Evolutionary conservation across 2,113 vertebrate species (phyloP), one percentile per base, ranked within the genome.

Genomic region (Trogon surrucura): DNA sequence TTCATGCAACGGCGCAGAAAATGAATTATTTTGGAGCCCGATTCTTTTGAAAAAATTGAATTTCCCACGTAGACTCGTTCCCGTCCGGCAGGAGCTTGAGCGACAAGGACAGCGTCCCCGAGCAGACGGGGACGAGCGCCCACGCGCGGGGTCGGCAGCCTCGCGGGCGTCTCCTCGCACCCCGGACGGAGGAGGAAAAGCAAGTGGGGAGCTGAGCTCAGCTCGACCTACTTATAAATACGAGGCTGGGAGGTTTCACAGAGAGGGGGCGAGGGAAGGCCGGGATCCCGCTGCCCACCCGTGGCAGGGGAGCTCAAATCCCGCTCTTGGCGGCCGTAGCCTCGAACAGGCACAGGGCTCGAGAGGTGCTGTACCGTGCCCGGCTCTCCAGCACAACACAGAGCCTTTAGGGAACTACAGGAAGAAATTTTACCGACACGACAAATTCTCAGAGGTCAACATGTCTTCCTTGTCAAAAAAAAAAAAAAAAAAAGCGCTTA

Each of bases 151-250:
- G 16, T 16, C 25, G 16, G 73, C 61, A 47, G 80, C 91, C 34
- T 14, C 7, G 7, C 2, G 3, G 16, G 21, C 34, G 26, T 27
- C 72, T 51, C 45, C 56, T 11, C 5, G 5, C 8, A 0, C 1
- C 70, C 44, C 45, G 30, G 21, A 57, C 3, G n/a, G 54, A 44
- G 48, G 65, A 32, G 21, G 32, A 64, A 54, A 22, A 38, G 64
- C 12, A n/a, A 56, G 58, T 5, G 0, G 44, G 67, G 30, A 58
- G n/a, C 34, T 0, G 1, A 69, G 47, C 64, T 57, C 23, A 65
- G 57, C 34, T 69, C 54, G 62, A 80, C 32, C 58, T 8, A 3
- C 21, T 73, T 70, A 66, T 29, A 66, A 83, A 80, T 50, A 65
- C 54, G 30, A 54, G 36, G n/a, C 21, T 69, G 41, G 3, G 3